Conservation (phyloP, 2,797 vertebrate genomes). For the Fringilla coelebs region DNA sequence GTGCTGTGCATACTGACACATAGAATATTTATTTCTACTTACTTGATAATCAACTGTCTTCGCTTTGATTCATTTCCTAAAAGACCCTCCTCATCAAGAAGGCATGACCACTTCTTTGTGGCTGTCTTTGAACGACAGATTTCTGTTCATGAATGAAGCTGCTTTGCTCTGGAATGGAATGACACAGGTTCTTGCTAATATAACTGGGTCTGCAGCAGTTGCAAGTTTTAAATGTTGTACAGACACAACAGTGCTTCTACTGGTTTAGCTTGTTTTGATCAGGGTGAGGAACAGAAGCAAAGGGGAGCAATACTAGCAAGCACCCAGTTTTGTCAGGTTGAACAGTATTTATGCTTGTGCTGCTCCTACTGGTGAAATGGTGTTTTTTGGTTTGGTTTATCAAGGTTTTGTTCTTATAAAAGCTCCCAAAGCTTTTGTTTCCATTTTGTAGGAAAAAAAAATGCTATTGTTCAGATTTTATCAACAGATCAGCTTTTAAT, state of each 20-base stretch:
- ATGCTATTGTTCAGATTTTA: neutral
- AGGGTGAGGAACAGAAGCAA: neutral
- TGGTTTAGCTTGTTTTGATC: neutral
- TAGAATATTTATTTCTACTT: neutral
- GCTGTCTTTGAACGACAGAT: rapidly evolving
- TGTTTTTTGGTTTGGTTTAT: neutral
- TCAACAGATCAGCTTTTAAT: neutral
- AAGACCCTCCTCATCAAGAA: neutral
- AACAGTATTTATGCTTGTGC: neutral
- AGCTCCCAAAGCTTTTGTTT: neutral
- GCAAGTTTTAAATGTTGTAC: neutral
- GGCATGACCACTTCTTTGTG: neutral
- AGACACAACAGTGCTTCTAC: neutral
- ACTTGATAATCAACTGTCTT: neutral
- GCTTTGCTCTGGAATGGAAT: neutral
- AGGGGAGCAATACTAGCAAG: neutral
- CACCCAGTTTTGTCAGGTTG: neutral
- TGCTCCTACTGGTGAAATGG: neutral
- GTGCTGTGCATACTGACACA: neutral
- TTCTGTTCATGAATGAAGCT: rapidly evolving
- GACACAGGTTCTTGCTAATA: rapidly evolving
- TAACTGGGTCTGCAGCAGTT: neutral
- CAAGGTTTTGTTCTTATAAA: neutral
- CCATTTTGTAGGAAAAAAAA: neutral
- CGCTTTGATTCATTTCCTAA: neutral